phyloP scores from a whole-genome alignment of 2,113 vertebrate species.

The Saccopteryx leptura region DNA sequence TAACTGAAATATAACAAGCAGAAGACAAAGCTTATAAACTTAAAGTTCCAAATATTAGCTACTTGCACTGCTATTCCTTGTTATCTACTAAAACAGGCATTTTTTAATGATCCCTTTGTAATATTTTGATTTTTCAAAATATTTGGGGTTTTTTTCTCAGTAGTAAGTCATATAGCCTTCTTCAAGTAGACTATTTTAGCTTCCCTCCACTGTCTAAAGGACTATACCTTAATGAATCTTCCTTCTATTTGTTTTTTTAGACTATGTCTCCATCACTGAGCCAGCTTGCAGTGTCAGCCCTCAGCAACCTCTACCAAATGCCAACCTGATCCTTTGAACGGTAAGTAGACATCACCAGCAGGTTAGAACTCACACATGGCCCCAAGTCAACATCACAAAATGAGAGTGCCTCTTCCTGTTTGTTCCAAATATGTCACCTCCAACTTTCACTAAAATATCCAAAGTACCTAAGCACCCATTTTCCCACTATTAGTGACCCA shows the following conservation, averaged over 20 bases:
- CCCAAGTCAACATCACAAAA: not conserved
- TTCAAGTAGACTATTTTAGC: constrained; percentile 1
- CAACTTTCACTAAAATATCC: constrained; percentile 56
- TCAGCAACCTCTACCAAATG: not conserved
- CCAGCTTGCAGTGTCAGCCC: not conserved
- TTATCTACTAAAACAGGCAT: not conserved
- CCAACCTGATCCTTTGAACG: not conserved
- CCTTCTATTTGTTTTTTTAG: not conserved
- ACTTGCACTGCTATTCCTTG: not conserved
- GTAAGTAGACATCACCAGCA: not conserved
- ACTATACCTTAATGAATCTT: constrained; percentile 3
- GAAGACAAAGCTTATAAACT: not conserved
- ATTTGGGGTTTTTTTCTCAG: not conserved
- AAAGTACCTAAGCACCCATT: not conserved
- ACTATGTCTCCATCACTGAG: not conserved
- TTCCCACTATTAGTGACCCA: constrained; percentile 52
- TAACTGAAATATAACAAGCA: not conserved
- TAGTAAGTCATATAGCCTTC: not conserved
- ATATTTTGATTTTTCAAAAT: not conserved
- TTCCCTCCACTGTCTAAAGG: not conserved
- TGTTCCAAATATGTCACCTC: constrained; percentile 17
- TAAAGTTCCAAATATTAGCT: constrained; percentile 9
- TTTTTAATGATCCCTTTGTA: constrained; percentile 14
- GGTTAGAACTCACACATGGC: not conserved
- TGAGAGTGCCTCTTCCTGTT: not conserved